Percentiles rank a stretch among this genome's conserved stretches.
These are phyloP conservation scores for Argya squamiceps DNA, from an alignment of 2,797 vertebrate genomes.

Conservation along the genomic window DNA sequence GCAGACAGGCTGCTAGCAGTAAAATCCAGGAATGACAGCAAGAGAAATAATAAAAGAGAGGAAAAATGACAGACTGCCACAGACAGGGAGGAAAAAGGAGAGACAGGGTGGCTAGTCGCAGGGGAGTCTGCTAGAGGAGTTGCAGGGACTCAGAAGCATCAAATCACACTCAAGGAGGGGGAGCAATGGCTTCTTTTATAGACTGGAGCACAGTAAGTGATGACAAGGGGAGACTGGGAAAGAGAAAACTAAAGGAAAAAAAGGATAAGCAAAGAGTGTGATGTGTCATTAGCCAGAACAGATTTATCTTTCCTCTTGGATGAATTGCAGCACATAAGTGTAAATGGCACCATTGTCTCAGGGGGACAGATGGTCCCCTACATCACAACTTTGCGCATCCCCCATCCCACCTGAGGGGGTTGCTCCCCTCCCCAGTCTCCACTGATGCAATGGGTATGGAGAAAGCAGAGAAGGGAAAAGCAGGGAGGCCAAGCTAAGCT, in stretches of 20 bases:
- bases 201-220: not conserved
- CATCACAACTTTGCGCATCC: not conserved
- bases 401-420: not conserved
- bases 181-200: slow-evolving; percentile 7
- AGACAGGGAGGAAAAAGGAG: slow-evolving; percentile 30
- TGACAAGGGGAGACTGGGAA: not conserved
- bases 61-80: slow-evolving; percentile 16
- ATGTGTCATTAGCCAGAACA: not conserved
- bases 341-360: slow-evolving; percentile 1
- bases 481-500: not conserved
- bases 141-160: not conserved
- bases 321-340: not conserved
- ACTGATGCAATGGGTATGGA: not conserved
- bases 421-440: not conserved
- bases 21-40: not conserved
- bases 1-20: not conserved
- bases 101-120: slow-evolving; percentile 24
- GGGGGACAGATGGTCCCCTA: slow-evolving; percentile 13
- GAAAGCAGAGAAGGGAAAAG: not conserved
- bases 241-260: slow-evolving; percentile 17
- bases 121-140: not conserved
- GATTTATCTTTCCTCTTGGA: slow-evolving; percentile 2
- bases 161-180: not conserved
- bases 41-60: not conserved
- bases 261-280: not conserved